These are phyloP conservation scores for Lepidocyrtoides sp. DNA, from an alignment of 2,888 invertebrate species.

Conservation along the genomic window DNA sequence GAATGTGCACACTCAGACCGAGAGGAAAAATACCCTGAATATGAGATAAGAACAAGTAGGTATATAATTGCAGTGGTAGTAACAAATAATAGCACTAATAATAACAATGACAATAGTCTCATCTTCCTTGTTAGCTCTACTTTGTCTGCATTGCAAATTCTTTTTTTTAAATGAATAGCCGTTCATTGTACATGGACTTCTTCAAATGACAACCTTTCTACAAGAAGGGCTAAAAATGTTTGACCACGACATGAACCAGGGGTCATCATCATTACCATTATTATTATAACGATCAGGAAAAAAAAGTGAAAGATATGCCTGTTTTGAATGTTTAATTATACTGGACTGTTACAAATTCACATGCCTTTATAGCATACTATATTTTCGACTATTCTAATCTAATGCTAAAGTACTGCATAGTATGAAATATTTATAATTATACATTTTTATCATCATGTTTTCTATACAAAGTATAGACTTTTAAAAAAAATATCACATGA, in stretches of 20 bases:
- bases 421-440: background rate
- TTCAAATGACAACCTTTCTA: background rate
- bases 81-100: background rate
- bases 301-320: constrained; percentile 48
- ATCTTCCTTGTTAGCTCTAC: background rate
- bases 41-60: background rate
- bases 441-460: background rate
- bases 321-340: constrained; percentile 47
- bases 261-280: constrained; percentile 45
- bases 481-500: background rate
- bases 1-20: background rate
- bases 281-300: constrained; percentile 3
- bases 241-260: constrained; percentile 25
- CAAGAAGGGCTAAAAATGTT: constrained; percentile 2
- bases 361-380: background rate
- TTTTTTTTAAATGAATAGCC: background rate
- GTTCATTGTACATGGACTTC: background rate
- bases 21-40: background rate
- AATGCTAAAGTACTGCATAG: background rate
- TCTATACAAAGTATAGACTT: background rate
- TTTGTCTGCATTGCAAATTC: background rate
- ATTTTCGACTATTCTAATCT: too few species aligned
- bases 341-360: constrained; percentile 48
- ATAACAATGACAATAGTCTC: background rate
- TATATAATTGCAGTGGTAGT: background rate